phyloP scores from a whole-genome alignment of 2,888 invertebrate genomes.

The Norana najaformis region DNA sequence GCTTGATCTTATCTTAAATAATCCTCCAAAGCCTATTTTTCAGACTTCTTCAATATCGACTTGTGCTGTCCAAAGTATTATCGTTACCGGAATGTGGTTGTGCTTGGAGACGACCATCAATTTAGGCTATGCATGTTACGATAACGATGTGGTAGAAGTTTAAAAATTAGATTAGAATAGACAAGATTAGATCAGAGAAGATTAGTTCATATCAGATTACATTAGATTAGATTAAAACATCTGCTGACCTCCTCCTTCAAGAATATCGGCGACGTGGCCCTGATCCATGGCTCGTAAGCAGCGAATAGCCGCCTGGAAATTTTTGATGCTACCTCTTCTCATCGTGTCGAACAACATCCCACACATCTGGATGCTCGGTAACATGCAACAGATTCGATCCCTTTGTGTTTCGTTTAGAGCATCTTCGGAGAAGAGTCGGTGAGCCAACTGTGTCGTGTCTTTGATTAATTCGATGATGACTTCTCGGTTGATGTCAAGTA shows the following conservation, averaged over 20 bases:
- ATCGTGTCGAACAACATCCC: neutral
- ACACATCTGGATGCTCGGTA: neutral
- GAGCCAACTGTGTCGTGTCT: neutral
- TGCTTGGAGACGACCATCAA: no score
- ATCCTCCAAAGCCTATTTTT: no score
- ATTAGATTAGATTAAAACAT: neutral
- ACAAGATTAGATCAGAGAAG: no score
- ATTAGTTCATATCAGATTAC: no score
- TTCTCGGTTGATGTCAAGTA: neutral
- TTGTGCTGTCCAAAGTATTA: no score
- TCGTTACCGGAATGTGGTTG: no score
- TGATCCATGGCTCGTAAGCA: neutral
- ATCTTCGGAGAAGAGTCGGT: neutral
- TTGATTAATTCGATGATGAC: neutral
- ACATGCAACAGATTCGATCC: neutral
- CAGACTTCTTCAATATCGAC: no score
- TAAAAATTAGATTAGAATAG: no score
- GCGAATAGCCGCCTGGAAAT: neutral
- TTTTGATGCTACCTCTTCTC: neutral
- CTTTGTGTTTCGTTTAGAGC: neutral
- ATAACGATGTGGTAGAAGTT: no score
- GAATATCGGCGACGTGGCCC: neutral
- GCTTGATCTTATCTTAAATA: no score
- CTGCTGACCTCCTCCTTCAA: neutral
- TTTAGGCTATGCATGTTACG: no score